phyloP scores from a whole-genome alignment of 2,797 vertebrate genomes.

The Calcarius lapponicus region DNA sequence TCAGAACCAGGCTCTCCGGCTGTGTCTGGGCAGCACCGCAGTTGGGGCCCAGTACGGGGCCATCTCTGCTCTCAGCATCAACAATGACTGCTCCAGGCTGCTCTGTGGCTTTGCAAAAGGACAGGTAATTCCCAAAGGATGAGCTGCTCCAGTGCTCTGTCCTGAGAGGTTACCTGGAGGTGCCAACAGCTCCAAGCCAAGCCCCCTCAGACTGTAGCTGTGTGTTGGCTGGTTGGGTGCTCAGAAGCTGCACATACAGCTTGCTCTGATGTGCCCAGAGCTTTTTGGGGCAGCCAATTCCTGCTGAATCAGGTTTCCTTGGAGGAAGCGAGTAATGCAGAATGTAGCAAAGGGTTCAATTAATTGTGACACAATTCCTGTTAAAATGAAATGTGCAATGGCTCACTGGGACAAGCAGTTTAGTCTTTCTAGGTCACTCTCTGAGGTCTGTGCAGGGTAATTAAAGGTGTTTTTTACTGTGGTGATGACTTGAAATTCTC shows the following conservation, averaged over 20 bases:
- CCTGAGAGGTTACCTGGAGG: neutral
- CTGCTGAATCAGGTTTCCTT: neutral
- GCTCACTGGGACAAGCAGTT: neutral
- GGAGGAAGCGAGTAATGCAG: neutral
- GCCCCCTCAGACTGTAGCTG: neutral
- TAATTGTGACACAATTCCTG: neutral
- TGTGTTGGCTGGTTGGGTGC: neutral
- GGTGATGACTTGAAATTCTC: neutral
- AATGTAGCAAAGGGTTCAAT: neutral
- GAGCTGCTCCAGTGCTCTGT: neutral
- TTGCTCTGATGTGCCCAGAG: neutral
- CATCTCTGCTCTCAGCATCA: conserved; percentile 94
- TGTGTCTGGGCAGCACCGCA: conserved; percentile 92
- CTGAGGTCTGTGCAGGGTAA: neutral
- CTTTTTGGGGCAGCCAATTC: neutral
- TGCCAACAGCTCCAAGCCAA: neutral
- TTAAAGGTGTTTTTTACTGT: neutral
- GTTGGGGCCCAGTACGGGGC: conserved; percentile 93
- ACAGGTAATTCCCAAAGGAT: conserved; percentile 79
- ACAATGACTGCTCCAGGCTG: conserved; percentile 92
- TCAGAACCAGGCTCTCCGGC: conserved; percentile 92
- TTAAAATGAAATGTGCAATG: neutral
- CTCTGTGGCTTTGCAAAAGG: conserved; percentile 97
- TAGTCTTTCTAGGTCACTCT: neutral
- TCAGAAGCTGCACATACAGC: accelerated